Base-by-base conservation (phyloP, 2,113 vertebrate genomes). In the Macquaria australasica region DNA sequence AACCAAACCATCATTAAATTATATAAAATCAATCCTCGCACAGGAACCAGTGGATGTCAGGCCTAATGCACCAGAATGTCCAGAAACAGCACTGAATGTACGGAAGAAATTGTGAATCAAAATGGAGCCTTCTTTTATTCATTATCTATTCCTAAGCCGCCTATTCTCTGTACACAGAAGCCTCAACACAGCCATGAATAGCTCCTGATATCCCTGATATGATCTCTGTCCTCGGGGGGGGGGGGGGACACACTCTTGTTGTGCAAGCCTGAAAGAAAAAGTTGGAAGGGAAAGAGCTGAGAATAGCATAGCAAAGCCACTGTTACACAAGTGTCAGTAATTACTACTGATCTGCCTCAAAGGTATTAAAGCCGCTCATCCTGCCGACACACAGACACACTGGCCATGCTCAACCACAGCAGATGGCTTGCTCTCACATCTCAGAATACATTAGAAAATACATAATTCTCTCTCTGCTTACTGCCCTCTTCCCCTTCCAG, bases 261-360 rank as follows among this genome's bases (percentile, higher is more conserved):
- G 20, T 56, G 14, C 10, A 62, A 41, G 64, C 55, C 58, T 37
- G 14, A 56, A 58, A 66, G 59, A 60, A 67, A 68, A 41, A 12
- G 5, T 69, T 79, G 5, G 28, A 73, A 41, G 34, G 56, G 28
- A 64, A 73, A 48, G 11, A n/a, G 25, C 66, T 45, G 66, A 73
- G 21, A 79, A 79, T 73, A 73, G 53, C 41, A 14, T 53, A 43
- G 43, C 34, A 68, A 6, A 45, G 8, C 63, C n/a, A 21, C 31
- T 71, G 60, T 76, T 83, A 76, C 66, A 76, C 64, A 48, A 83
- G 45, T n/a, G 39, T 53, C 34, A 41, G 31, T 25, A 31, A 51
- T 58, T 50, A 37, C 31, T 11, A 15, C 45, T 70, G 66, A 80
- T 55, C 63, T 25, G 31, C 39, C 6, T 66, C 15, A 58, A 9